Conservation (phyloP, 2,888 invertebrate genomes). For the Thyatira batis region DNA sequence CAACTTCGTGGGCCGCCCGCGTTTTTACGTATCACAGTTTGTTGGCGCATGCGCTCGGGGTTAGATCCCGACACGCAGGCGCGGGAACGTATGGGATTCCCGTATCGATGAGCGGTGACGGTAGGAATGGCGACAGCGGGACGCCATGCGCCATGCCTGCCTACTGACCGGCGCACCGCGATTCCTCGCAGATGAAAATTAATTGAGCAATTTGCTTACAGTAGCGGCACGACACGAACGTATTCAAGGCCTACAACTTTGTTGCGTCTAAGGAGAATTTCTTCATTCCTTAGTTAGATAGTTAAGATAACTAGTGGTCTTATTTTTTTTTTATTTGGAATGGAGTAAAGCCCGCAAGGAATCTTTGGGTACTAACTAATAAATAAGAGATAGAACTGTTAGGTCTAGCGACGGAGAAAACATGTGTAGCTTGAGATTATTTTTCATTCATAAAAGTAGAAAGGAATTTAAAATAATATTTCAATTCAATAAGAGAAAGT, state of each 20-base stretch:
- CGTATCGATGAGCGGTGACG: slow-evolving; percentile 52
- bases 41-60: slow-evolving; percentile 61
- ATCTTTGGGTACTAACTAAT: no score
- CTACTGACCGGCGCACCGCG: slow-evolving; percentile 36
- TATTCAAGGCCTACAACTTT: slow-evolving; percentile 34
- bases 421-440: no score
- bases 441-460: no score
- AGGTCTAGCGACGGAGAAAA: no score
- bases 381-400: no score
- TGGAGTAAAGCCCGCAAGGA: no score
- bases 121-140: slow-evolving; percentile 53
- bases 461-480: no score
- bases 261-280: not conserved
- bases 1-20: slow-evolving; percentile 46
- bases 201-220: slow-evolving; percentile 44
- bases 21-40: slow-evolving; percentile 39
- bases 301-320: not conserved
- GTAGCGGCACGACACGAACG: slow-evolving; percentile 32
- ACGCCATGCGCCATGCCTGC: slow-evolving; percentile 59
- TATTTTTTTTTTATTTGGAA: no score
- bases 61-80: slow-evolving; percentile 55
- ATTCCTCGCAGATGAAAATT: slow-evolving; percentile 36
- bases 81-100: slow-evolving; percentile 31
- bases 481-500: no score
- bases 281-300: not conserved